Base-by-base conservation (phyloP, 2,888 invertebrate genomes). In the Gryllus longicercus region DNA sequence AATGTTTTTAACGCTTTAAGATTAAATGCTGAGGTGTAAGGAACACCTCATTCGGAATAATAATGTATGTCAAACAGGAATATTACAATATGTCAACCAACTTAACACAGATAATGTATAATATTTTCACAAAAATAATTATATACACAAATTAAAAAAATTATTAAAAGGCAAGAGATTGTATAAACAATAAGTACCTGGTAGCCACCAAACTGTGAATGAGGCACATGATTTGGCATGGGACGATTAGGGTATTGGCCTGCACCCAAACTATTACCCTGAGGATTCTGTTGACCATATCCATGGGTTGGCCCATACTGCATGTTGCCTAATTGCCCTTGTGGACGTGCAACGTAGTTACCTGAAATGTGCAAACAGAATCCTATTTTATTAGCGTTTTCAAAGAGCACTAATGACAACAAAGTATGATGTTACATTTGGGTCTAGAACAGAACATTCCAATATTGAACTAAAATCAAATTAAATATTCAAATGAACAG, bases 171-270 rank as follows among this genome's bases (percentile, higher is more conserved):
- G 38, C 38, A 38, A 38, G 38, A 38, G 38, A 38, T 38, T 38
- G 38, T 8, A 38, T 38, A 38, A 38, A 38, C 38, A 38, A 5
- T 38, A 38, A 79, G 78, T 81, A 85, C 85, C 84, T 85, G 86
- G 82, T 87, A 86, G 51, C 86, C 86, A 80, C 87, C 86, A 84
- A 88, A 88, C 84, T 88, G 88, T 84, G 88, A 86, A 83, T 89
- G 89, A 80, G 88, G 87, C 84, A 89, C 88, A 84, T 90, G 90
- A 85, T 91, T 91, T 81, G 90, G 88, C 85, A 89, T 87, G n/a
- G 89, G 87, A 82, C 91, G 86, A 75, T 89, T 88, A 16, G 89
- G 87, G 85, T 90, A 90, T 85, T 89, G 89, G 21, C 82, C 82
- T 23, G 82, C 77, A 14, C 81, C 81, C 81, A 83, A 85, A 79